Evolutionary conservation across 2,888 invertebrate genomes (phyloP).

Genomic region (Prosapia bicincta): DNA sequence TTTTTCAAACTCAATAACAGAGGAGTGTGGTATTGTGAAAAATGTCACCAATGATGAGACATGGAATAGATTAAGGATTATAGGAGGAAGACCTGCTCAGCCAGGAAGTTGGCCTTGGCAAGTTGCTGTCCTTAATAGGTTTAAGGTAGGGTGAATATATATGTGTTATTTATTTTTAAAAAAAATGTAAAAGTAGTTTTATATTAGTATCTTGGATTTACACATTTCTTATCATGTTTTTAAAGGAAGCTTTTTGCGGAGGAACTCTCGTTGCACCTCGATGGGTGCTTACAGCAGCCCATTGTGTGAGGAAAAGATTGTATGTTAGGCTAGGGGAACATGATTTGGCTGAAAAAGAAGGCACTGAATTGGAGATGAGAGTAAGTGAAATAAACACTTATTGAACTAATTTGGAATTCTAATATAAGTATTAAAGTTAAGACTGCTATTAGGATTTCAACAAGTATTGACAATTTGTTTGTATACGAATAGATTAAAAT

Average conservation of each 20-base stretch:
- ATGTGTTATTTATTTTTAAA: no score
- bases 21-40: conserved; percentile 36
- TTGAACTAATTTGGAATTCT: no score
- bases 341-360: conserved; percentile 69
- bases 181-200: no score
- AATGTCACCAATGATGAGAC: conserved; percentile 27
- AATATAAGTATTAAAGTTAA: no score
- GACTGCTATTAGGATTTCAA: no score
- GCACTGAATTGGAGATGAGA: conserved; percentile 72
- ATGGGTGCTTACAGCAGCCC: conserved; percentile 87
- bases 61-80: conserved; percentile 62
- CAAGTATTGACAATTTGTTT: no score
- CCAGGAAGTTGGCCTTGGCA: conserved; percentile 94
- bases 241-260: conserved; percentile 85
- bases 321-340: conserved; percentile 84
- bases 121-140: conserved; percentile 82
- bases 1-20: conserved; percentile 23
- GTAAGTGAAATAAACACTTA: conserved; percentile 28
- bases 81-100: conserved; percentile 77
- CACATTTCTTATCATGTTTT: conserved; percentile 28
- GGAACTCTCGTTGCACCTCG: conserved; percentile 76
- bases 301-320: conserved; percentile 74
- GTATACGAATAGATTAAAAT: no score
- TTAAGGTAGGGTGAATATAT: conserved; percentile 66
- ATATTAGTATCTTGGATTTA: no score